Conservation (phyloP, 2,113 vertebrate species). For the Forbesichthys agassizii region DNA sequence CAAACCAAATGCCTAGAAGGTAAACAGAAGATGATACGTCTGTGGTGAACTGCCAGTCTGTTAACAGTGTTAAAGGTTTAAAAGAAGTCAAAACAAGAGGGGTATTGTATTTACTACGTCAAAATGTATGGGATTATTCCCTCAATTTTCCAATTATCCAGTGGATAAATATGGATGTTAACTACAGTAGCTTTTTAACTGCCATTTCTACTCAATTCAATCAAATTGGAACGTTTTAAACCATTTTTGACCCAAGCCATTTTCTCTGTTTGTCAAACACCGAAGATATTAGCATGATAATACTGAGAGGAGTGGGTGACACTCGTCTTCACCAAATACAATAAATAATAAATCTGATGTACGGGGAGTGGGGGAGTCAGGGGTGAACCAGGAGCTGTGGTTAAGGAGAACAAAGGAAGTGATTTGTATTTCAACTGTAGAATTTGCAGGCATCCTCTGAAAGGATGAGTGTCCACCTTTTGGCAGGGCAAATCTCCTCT, state of each 20-base stretch:
- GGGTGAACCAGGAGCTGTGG: constrained; percentile 43
- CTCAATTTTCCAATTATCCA: too few species aligned
- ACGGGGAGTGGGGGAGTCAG: constrained; percentile 31
- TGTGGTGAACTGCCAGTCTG: constrained; percentile 42
- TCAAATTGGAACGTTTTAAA: constrained; percentile 31
- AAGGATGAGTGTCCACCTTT: constrained; percentile 90
- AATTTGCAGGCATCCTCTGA: constrained; percentile 90
- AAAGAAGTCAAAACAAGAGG: constrained; percentile 28
- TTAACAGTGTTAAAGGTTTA: constrained; percentile 55
- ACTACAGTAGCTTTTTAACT: not conserved
- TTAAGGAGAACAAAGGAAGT: constrained; percentile 42
- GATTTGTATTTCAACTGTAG: constrained; percentile 48
- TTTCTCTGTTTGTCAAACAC: constrained; percentile 18
- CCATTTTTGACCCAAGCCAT: constrained; percentile 32
- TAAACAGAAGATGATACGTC: constrained; percentile 19
- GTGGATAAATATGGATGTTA: not conserved
- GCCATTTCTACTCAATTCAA: not conserved
- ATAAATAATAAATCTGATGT: constrained; percentile 19
- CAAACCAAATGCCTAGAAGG: constrained; percentile 30
- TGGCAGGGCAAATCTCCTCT: constrained; percentile 93
- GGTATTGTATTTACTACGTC: constrained; percentile 9
- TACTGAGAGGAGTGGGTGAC: constrained; percentile 40
- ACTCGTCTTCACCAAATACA: constrained; percentile 34
- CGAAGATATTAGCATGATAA: constrained; percentile 18
- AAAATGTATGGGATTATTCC: constrained; percentile 2